Percentiles rank a stretch among this genome's conserved stretches.
phyloP scores from a whole-genome alignment of 2,113 vertebrate genomes.

The Proteles cristata region DNA sequence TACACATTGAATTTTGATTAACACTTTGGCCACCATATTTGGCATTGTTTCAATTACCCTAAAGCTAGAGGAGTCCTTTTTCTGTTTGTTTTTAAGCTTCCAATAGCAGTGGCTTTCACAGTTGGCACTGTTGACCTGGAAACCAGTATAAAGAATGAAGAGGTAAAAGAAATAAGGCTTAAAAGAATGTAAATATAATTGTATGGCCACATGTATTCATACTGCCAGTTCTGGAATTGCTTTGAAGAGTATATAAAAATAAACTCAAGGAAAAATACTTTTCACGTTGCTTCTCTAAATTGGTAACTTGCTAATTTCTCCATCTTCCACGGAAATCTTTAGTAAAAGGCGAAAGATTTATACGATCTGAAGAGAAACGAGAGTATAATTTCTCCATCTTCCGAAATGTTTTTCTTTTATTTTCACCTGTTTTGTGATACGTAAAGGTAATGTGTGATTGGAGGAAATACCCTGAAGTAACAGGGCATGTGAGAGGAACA shows the following conservation, averaged over 20 bases:
- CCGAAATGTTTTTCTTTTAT: background rate
- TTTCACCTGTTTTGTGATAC: constrained; percentile 2
- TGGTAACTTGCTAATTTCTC: constrained; percentile 24
- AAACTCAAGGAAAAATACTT: constrained; percentile 38
- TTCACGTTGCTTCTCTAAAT: background rate
- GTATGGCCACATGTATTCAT: background rate
- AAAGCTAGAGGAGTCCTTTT: background rate
- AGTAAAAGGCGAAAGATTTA: no score
- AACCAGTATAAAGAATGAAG: background rate
- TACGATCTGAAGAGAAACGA: no score
- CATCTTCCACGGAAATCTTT: background rate
- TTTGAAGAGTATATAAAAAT: constrained; percentile 14
- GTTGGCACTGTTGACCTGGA: background rate
- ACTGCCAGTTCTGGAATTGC: background rate
- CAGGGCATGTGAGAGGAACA: background rate
- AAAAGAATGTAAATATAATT: constrained; percentile 17
- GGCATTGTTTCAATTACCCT: background rate
- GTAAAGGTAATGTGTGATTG: background rate
- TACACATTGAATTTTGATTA: constrained; percentile 2
- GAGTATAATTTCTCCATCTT: background rate
- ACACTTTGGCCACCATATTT: background rate
- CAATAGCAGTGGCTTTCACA: background rate
- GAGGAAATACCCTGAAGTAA: constrained; percentile 39
- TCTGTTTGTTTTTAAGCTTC: background rate
- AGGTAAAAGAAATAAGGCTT: background rate